Percentiles rank a stretch among this genome's conserved stretches.
Conservation (phyloP, 2,113 vertebrate species). For the Nipponia nippon region DNA sequence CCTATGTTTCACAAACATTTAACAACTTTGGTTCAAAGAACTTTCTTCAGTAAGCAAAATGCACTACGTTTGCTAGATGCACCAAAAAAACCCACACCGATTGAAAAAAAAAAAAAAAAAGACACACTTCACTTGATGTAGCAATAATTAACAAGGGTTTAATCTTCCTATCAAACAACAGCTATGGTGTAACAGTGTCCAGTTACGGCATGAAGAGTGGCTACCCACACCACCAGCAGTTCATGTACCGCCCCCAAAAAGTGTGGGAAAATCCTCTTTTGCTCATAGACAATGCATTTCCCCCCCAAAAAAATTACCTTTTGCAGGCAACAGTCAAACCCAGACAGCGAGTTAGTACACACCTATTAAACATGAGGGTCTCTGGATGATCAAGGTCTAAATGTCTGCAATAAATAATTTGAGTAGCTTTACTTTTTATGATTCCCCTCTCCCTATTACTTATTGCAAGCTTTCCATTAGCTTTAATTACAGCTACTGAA, state of each 20-base stretch:
- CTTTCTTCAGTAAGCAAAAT: background rate
- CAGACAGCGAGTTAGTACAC: background rate
- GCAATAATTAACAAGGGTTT: background rate
- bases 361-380: background rate
- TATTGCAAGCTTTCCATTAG: background rate
- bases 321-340: background rate
- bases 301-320: background rate
- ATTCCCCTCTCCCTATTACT: background rate
- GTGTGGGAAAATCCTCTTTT: background rate
- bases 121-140: background rate
- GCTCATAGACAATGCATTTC: background rate
- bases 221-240: background rate
- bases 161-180: background rate
- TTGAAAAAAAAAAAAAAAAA: too few species aligned
- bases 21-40: background rate
- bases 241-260: background rate
- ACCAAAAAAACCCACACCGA: background rate
- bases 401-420: background rate
- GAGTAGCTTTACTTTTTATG: background rate
- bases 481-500: slow-evolving; percentile 1
- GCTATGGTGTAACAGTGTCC: background rate
- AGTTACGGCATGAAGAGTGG: accelerated
- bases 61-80: background rate
- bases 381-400: background rate
- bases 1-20: background rate